Evolutionary conservation across 1,140 invertebrate species (phyloP).

Genomic region (Phymorhynchus buccinoides): DNA sequence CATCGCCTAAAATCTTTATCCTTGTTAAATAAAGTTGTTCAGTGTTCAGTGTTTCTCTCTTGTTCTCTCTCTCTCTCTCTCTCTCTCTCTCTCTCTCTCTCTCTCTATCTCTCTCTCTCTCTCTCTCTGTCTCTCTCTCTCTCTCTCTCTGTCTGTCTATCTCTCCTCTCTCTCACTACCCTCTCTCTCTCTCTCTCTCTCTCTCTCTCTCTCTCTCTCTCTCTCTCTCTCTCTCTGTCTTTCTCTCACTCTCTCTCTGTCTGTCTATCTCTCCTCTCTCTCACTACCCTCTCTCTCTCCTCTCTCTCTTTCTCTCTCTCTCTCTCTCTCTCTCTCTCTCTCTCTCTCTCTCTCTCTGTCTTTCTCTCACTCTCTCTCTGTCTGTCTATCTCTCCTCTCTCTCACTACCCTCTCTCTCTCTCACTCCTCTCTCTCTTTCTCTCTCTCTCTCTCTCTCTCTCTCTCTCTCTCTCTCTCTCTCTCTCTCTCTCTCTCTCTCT

Average conservation of each 20-base stretch:
- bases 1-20: too few species aligned
- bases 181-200: not conserved
- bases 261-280: not conserved
- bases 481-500: too few species aligned
- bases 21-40: too few species aligned
- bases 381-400: not conserved
- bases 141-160: not conserved
- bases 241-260: not conserved
- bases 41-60: too few species aligned
- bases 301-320: not conserved
- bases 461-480: not conserved
- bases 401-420: not conserved
- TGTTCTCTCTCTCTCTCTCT: not conserved
- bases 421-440: not conserved
- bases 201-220: not conserved
- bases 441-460: not conserved
- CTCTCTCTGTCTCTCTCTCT: not conserved
- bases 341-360: not conserved
- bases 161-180: not conserved
- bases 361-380: not conserved
- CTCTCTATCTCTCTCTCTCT: not conserved
- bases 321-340: not conserved
- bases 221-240: not conserved
- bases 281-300: not conserved
- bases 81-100: not conserved